Percentiles rank a stretch among this genome's conserved stretches.
Conservation (phyloP, 2,113 vertebrate species). For the Caretta caretta region DNA sequence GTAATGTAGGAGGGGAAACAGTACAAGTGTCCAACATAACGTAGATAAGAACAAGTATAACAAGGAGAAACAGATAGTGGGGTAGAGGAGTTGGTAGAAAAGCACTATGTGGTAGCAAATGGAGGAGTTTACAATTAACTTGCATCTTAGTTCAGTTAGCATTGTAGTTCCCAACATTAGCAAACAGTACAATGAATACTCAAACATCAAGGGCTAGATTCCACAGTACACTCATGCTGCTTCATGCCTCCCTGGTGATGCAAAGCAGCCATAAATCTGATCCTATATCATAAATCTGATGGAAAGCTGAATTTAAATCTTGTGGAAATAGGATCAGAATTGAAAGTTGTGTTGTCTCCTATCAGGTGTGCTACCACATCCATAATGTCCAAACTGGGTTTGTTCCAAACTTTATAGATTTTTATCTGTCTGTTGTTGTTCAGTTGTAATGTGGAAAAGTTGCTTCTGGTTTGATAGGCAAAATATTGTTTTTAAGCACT, state of each 20-base stretch:
- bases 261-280: not conserved
- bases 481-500: constrained; percentile 23
- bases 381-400: constrained; percentile 36
- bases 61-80: not conserved
- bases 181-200: not conserved
- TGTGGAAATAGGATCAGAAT: not conserved
- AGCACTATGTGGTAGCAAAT: not conserved
- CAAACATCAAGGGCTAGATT: not conserved
- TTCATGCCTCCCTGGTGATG: not conserved
- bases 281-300: not conserved
- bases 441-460: constrained; percentile 40
- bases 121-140: not conserved
- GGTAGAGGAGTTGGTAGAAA: not conserved
- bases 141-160: not conserved
- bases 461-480: constrained; percentile 38
- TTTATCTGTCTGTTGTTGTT: constrained; percentile 41
- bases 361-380: not conserved
- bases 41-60: not conserved
- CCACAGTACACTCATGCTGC: not conserved
- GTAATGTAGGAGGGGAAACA: not conserved
- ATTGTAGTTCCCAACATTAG: not conserved
- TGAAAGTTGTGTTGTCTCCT: not conserved
- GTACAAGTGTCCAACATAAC: not conserved
- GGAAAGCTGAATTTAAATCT: not conserved
- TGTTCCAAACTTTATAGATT: not conserved